These are phyloP conservation scores for Phengaris alcon DNA, from an alignment of 2,888 invertebrate genomes.

Conservation along the genomic window DNA sequence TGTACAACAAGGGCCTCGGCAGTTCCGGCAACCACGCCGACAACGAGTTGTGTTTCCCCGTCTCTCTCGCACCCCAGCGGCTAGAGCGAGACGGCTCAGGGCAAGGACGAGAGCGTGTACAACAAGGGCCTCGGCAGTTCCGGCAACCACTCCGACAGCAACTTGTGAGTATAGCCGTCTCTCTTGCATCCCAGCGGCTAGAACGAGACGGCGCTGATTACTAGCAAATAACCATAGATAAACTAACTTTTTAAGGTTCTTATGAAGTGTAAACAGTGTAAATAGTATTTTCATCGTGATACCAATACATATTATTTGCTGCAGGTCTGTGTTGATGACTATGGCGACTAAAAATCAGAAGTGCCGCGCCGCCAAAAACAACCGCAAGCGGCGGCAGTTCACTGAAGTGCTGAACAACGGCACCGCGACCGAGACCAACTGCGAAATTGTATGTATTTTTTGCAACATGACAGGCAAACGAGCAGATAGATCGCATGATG, in stretches of 20 bases:
- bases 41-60: constrained; percentile 51
- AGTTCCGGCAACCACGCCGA: constrained; percentile 64
- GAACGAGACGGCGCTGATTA: constrained; percentile 50
- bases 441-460: constrained; percentile 57
- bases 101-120: constrained; percentile 55
- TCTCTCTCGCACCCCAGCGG: neutral
- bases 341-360: constrained; percentile 33
- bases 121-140: constrained; percentile 66
- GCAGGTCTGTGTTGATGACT: neutral
- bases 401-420: constrained; percentile 65
- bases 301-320: neutral
- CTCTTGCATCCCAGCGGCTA: neutral
- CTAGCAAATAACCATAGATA: too few species aligned
- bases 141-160: constrained; percentile 59
- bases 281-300: too few species aligned
- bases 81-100: constrained; percentile 46
- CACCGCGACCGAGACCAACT: constrained; percentile 55
- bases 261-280: too few species aligned
- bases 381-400: constrained; percentile 40
- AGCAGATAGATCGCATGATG: too few species aligned
- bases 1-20: constrained; percentile 62
- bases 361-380: constrained; percentile 38
- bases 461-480: too few species aligned
- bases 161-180: constrained; percentile 51
- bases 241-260: too few species aligned